These are phyloP conservation scores for Myotis lucifugus DNA, from an alignment of 2,113 vertebrate species.

Conservation along the genomic window DNA sequence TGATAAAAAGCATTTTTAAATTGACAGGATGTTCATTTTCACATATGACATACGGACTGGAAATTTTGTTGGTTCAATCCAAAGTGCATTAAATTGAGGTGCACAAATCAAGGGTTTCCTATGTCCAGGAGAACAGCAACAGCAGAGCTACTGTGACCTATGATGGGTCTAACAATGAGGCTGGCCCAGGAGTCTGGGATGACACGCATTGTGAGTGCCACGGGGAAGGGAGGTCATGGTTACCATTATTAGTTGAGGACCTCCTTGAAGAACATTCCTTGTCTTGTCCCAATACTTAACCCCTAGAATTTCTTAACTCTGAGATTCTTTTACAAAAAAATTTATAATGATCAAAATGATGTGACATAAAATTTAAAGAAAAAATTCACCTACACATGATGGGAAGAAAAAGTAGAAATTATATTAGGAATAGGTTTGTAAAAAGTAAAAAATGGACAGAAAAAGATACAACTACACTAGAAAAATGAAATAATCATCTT, in stretches of 20 bases:
- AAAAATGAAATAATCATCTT: neutral
- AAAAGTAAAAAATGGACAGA: neutral
- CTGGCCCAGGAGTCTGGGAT: neutral
- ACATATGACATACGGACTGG: too few species aligned
- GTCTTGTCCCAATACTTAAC: neutral
- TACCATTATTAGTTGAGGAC: neutral
- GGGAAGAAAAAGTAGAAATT: neutral
- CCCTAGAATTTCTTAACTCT: neutral
- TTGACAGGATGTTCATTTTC: too few species aligned
- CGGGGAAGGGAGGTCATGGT: neutral
- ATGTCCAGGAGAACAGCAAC: constrained; percentile 45
- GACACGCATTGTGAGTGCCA: neutral
- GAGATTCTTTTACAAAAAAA: constrained; percentile 14
- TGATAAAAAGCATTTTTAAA: too few species aligned
- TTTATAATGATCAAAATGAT: neutral
- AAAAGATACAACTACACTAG: neutral
- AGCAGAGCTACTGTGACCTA: neutral
- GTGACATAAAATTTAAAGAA: neutral
- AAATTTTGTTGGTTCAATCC: too few species aligned
- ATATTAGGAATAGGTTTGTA: neutral
- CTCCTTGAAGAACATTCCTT: neutral
- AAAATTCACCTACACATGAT: neutral
- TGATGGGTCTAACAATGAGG: neutral
- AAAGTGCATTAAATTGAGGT: too few species aligned
- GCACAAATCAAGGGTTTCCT: too few species aligned